Percentiles rank a stretch among this genome's conserved stretches.
Evolutionary conservation across 1,140 invertebrate genomes (phyloP).

Genomic region (Drosophila funebris): DNA sequence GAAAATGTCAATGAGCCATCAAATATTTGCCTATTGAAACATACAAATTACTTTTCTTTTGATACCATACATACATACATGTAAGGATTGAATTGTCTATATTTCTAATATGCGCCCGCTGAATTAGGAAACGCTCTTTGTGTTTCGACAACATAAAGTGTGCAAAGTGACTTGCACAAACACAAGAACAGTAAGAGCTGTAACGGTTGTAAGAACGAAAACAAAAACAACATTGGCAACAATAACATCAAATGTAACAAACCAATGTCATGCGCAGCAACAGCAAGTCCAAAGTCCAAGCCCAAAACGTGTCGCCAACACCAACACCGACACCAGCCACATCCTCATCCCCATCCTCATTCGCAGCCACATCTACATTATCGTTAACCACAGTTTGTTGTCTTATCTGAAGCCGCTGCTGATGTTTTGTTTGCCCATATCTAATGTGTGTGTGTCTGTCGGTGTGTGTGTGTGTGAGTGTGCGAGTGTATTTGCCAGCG

Average conservation of each 20-base stretch:
- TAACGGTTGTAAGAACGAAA: constrained; percentile 27
- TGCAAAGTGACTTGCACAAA: constrained; percentile 32
- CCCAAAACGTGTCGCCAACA: constrained; percentile 75
- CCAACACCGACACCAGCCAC: constrained; percentile 50
- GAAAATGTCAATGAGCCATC: constrained; percentile 69
- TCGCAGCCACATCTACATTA: constrained; percentile 47
- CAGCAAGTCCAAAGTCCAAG: constrained; percentile 50
- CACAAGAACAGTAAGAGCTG: constrained; percentile 22
- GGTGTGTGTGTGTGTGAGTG: constrained; percentile 12
- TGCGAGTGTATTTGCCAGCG: constrained; percentile 46
- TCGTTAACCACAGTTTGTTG: constrained; percentile 75
- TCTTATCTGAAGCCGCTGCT: constrained; percentile 69
- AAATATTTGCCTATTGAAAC: constrained; percentile 69
- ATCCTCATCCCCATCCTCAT: constrained; percentile 15
- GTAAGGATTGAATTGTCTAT: background rate
- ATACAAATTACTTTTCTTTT: background rate
- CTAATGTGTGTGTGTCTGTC: constrained; percentile 5
- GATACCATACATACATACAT: background rate
- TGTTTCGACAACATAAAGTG: constrained; percentile 9
- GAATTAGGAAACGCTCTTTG: constrained; percentile 36
- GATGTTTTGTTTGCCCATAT: constrained; percentile 46
- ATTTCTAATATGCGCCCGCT: constrained; percentile 7
- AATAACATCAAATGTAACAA: constrained; percentile 38
- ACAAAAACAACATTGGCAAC: constrained; percentile 12
- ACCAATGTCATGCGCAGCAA: constrained; percentile 75